Base-by-base conservation (phyloP, 2,888 invertebrate species). In the Brenthis ino region DNA sequence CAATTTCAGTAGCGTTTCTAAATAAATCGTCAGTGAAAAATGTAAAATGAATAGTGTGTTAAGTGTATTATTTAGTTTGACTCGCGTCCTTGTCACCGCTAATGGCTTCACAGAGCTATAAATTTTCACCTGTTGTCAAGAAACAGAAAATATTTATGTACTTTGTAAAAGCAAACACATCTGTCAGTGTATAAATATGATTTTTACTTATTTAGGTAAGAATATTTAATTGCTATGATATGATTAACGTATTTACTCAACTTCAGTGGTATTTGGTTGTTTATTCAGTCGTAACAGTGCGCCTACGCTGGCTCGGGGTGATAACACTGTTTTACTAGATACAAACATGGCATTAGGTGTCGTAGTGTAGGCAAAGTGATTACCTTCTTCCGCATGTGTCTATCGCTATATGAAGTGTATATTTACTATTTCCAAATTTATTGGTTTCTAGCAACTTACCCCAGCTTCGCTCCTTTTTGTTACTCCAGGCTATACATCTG, bases 111-210 rank as follows among this genome's bases (percentile, higher is more conserved):
- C 78, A 75, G 76, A 77, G 82, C 80, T 79, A 86, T 89, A 88
- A 87, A 89, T 89, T 89, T 86, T 73, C 80, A 82, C 77, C 82
- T 85, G 85, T 85, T 86, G 86, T 86, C 87, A 85, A 79, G 74
- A 74, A 80, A 78, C 77, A 80, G 77, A 81, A 82, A 85, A 88
- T 89, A 86, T 91, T 90, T 89, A 82, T 84, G 81, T 84, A 85
- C 87, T 88, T 88, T 87, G 86, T 83, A 81, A 82, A 74, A 76
- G 78, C 85, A 85, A 87, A 89, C 85, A 85, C 70, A 77, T 79
- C 80, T 87, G 87, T 88, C 87, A 85, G 82, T 83, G 80, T 81
- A 82, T 82, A 90, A 89, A 90, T 88, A 87, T 85, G 75, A 76
- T 80, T 77, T 83, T 82, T 84, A 67, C 85, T 82, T 85, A 85